Conservation (phyloP, 2,888 invertebrate genomes). For the Callinectes sapidus region DNA sequence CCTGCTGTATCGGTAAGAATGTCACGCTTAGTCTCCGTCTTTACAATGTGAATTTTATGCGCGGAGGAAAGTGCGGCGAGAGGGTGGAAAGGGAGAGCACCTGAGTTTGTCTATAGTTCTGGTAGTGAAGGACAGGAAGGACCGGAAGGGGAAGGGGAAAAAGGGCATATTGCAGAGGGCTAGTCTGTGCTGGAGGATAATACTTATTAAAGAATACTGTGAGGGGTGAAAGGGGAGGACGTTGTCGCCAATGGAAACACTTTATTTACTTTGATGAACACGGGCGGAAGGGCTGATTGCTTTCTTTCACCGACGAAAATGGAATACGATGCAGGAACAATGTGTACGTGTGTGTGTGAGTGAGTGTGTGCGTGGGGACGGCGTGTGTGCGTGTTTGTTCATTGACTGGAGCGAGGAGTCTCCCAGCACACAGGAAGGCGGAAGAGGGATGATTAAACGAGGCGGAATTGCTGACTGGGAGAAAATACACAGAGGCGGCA, state of each 20-base stretch:
- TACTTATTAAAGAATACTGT: conserved; percentile 19
- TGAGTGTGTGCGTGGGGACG: conserved; percentile 6
- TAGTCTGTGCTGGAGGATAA: conserved; percentile 10
- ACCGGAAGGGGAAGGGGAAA: conserved; percentile 12
- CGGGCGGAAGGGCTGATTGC: conserved; percentile 9
- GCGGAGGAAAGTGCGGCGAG: neutral
- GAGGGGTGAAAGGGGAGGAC: conserved; percentile 28
- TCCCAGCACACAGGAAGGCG: neutral
- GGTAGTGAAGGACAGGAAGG: conserved; percentile 10
- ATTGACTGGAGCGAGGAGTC: neutral
- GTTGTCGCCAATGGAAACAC: conserved; percentile 26
- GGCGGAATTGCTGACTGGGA: conserved; percentile 7
- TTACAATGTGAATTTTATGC: conserved; percentile 21
- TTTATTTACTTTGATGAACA: conserved; percentile 36
- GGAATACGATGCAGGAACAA: conserved; percentile 25
- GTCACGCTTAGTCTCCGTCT: neutral
- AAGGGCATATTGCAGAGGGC: conserved; percentile 20
- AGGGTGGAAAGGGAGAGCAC: conserved; percentile 17
- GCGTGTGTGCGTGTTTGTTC: conserved; percentile 8
- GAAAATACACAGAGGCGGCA: neutral
- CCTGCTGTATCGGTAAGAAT: neutral
- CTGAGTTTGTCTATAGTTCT: conserved; percentile 21
- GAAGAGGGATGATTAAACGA: conserved; percentile 26
- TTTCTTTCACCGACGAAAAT: conserved; percentile 17
- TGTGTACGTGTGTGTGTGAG: conserved; percentile 5